Evolutionary conservation across 2,113 vertebrate species (phyloP), one percentile per base, ranked within the genome.

Genomic region (Oenanthe oenanthe): DNA sequence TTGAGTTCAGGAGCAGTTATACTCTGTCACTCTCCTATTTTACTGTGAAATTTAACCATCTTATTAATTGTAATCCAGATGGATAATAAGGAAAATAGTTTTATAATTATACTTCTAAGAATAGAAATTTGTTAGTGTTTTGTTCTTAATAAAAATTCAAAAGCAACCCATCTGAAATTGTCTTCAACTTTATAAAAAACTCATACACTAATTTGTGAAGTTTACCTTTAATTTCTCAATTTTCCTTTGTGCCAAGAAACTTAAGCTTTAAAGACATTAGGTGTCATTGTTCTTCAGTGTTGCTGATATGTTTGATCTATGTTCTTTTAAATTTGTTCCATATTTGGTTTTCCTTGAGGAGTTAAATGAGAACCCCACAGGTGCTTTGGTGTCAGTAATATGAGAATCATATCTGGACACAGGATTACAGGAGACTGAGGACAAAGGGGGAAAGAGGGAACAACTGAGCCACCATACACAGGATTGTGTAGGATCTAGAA

Each of bases 351-450:
- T 65, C 12, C 34, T 11, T 45, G 38, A 56, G 16, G 17, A 88
- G 6, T 0, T 43, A 16, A 56, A 47, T 36, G 16, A 54, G 24
- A 70, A 13, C 5, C 1, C 3, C 10, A n/a, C n/a, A n/a, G 17
- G 6, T 43, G 12, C 13, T 42, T 17, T 63, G 9, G 4, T 25
- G 1, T 1, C 24, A 48, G 40, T 38, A 62, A 7, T 54, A 50
- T 26, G 50, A 65, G 66, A 58, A 54, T 51, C n/a, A 17, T 32
- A 57, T 3, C 6, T 58, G 58, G 29, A 36, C 31, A 63, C 31
- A 13, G 10, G 20, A 62, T 73, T 78, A 34, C 11, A 63, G 42
- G 22, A 66, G 13, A 47, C 31, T 7, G 5, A 31, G 19, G 32
- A 48, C 7, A 25, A 18, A 56, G 15, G 3, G 12, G 36, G 17